Evolutionary conservation across 1,140 invertebrate genomes (phyloP), one percentile per base, ranked within the genome.

Genomic region (Mercenaria mercenaria): DNA sequence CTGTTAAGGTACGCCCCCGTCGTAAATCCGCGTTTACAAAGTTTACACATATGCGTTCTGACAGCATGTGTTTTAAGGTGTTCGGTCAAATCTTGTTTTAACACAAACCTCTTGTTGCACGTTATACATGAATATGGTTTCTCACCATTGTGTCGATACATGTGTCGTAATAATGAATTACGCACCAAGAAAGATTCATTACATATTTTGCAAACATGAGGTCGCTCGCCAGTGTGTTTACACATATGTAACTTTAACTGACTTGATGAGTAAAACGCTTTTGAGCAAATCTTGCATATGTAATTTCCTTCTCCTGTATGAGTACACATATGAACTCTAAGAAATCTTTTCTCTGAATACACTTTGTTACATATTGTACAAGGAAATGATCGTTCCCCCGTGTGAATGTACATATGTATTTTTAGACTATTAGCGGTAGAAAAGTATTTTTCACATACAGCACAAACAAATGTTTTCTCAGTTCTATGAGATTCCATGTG

Each of bases 391-490:
- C 59, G 23, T 29, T 64, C 59, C 11, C 59, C 59, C 6, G 59
- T 64, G 59, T 64, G 59, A 64, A 64, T 64, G 26, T 64, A 29
- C 59, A 64, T 64, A n/a, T 64, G 59, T 29, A 64, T n/a, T 29
- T 64, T 64, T n/a, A 64, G 26, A 29, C 59, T 64, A n/a, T 64
- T 29, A 11, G 59, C 59, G 0, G 59, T 29, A n/a, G 59, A 26
- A 29, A 64, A 64, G 3, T 10, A 15, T 15, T 64, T 64, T 10
- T 29, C 29, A 26, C 59, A 64, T 4, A 64, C 59, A 8, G 59
- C 26, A 15, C 59, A 64, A 29, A 29, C 1, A 15, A 64, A 64
- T 29, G 1, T 29, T 29, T 64, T 64, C 59, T 29, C 59, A 26
- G 1, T 29, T 29, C 6, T 29, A n/a, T 64, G 59, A 1, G 59